Evolutionary conservation across 2,888 invertebrate species (phyloP).

Genomic region (Pseudococcus longispinus): DNA sequence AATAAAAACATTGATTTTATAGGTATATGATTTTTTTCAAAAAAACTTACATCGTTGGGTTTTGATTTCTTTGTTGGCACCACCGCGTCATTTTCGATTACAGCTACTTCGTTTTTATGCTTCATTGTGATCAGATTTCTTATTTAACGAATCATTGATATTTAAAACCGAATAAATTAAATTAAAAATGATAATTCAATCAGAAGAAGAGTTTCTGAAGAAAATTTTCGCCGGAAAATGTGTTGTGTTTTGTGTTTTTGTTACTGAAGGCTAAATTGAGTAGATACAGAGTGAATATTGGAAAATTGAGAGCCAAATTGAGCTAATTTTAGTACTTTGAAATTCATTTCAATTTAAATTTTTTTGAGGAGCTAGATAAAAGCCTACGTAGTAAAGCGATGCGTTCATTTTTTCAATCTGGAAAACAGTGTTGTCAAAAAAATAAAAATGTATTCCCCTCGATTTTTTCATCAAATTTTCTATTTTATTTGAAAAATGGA

Average conservation of each 20-base stretch:
- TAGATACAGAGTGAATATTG: no score
- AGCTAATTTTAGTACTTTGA: no score
- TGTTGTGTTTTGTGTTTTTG: slow-evolving; percentile 55
- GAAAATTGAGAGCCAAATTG: no score
- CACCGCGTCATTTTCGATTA: slow-evolving; percentile 49
- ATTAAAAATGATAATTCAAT: not conserved
- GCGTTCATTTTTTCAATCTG: not conserved
- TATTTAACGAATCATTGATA: not conserved
- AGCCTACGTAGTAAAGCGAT: not conserved
- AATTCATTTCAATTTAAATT: no score
- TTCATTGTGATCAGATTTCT: slow-evolving; percentile 44
- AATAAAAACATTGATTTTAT: not conserved
- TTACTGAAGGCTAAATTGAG: no score
- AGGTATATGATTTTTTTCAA: not conserved
- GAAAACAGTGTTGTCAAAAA: not conserved
- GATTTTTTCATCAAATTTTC: no score
- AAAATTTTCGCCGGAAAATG: slow-evolving; percentile 40
- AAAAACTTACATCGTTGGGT: slow-evolving; percentile 51
- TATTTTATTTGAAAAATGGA: no score
- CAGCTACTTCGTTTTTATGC: slow-evolving; percentile 57
- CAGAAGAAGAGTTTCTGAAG: no score
- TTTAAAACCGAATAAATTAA: not conserved
- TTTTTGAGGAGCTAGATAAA: no score
- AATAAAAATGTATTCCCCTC: not conserved
- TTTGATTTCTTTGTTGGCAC: slow-evolving; percentile 50